These are phyloP conservation scores for Vanessa tameamea DNA, from an alignment of 1,140 invertebrate species.

Conservation along the genomic window DNA sequence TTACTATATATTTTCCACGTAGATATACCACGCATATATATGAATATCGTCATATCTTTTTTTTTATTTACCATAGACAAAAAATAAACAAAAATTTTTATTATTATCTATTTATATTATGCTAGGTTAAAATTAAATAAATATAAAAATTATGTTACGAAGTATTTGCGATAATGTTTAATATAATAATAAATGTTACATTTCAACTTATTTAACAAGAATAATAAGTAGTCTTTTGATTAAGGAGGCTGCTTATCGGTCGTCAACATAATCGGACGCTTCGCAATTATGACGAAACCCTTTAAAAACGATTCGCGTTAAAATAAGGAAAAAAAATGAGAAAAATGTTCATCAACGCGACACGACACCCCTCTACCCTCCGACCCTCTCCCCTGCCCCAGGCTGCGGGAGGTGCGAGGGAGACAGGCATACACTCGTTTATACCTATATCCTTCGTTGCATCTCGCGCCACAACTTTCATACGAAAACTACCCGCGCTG, in stretches of 20 bases:
- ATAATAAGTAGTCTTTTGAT: constrained; percentile 14
- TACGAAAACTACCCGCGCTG: constrained; percentile 79
- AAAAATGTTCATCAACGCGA: constrained; percentile 81
- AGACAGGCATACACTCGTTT: constrained; percentile 48
- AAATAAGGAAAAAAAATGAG: constrained; percentile 78
- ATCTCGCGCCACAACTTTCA: constrained; percentile 75
- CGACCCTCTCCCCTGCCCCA: constrained; percentile 53
- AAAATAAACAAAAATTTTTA: too few species aligned
- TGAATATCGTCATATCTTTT: too few species aligned
- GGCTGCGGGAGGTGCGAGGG: constrained; percentile 69
- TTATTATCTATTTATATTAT: too few species aligned
- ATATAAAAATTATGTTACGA: neutral
- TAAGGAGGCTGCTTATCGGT: constrained; percentile 56
- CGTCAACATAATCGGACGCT: constrained; percentile 73
- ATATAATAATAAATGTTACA: neutral
- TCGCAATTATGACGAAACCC: constrained; percentile 80
- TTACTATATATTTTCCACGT: neutral
- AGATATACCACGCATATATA: too few species aligned
- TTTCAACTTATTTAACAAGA: neutral
- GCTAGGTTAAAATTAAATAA: neutral
- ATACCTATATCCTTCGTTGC: constrained; percentile 56
- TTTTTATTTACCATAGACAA: too few species aligned
- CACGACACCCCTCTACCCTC: constrained; percentile 63
- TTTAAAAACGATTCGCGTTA: constrained; percentile 80
- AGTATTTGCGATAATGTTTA: neutral